Evolutionary conservation across 1,140 invertebrate species (phyloP).

Genomic region (Hycleus cichorii): DNA sequence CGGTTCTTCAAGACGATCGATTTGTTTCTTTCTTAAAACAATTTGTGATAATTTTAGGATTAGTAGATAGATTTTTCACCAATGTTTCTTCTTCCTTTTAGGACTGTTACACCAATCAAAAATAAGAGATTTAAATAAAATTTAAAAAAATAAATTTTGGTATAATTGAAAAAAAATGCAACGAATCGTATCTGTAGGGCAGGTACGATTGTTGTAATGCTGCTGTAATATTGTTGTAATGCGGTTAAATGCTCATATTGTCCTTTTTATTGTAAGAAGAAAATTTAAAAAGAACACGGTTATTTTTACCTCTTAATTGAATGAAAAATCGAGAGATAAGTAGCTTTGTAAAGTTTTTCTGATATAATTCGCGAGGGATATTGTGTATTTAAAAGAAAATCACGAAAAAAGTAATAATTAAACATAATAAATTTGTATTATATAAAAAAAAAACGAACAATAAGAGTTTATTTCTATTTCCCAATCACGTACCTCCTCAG

Average conservation of each 20-base stretch:
- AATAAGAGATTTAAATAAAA: neutral
- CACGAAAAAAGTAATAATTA: neutral
- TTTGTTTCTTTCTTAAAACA: neutral
- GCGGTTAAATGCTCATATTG: conserved; percentile 31
- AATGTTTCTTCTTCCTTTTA: conserved; percentile 19
- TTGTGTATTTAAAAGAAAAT: conserved; percentile 39
- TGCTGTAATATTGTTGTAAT: conserved; percentile 27
- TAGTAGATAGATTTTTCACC: conserved; percentile 9
- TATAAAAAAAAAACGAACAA: conserved; percentile 21
- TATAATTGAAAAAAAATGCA: neutral
- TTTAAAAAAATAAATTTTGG: neutral
- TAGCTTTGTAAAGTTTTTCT: conserved; percentile 41
- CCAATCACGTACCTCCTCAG: conserved; percentile 5
- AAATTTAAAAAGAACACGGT: neutral
- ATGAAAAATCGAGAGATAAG: conserved; percentile 25
- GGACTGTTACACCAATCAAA: conserved; percentile 25
- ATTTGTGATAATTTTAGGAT: conserved; percentile 25
- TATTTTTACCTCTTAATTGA: conserved; percentile 27
- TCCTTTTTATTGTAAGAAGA: conserved; percentile 20
- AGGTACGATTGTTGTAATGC: conserved; percentile 6
- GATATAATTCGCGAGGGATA: conserved; percentile 40
- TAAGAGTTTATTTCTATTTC: conserved; percentile 6
- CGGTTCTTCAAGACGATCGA: neutral
- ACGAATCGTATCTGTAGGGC: neutral
- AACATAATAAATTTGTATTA: conserved; percentile 45